phyloP scores from a whole-genome alignment of 1,140 invertebrate genomes.

The Lutraria rhynchaena region DNA sequence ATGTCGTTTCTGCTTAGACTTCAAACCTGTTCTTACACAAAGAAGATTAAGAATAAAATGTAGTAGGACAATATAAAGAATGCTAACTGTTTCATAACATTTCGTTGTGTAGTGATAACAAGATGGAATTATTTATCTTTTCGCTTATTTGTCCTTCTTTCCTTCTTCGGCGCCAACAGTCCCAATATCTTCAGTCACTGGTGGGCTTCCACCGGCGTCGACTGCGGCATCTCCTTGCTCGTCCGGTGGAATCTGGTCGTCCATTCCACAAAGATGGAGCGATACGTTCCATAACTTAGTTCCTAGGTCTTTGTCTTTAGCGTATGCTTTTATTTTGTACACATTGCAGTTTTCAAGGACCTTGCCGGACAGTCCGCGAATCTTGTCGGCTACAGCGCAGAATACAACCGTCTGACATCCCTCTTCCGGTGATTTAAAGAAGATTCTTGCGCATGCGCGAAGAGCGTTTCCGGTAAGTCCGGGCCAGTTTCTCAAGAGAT shows the following conservation, averaged over 20 bases:
- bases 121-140: no score
- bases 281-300: conserved; percentile 74
- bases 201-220: not conserved
- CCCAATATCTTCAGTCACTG: conserved; percentile 24
- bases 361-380: conserved; percentile 74
- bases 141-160: conserved; percentile 37
- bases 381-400: conserved; percentile 74
- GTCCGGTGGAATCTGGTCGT: conserved; percentile 52
- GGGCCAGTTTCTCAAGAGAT: conserved; percentile 73
- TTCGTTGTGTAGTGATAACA: no score
- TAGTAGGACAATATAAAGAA: no score
- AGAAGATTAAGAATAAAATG: no score
- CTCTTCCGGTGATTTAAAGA: conserved; percentile 78
- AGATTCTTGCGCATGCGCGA: conserved; percentile 64
- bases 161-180: not conserved
- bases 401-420: conserved; percentile 78
- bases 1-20: no score
- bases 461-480: conserved; percentile 74
- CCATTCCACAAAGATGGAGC: conserved; percentile 71
- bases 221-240: conserved; percentile 19
- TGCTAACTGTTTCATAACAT: no score
- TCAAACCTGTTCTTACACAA: no score
- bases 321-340: conserved; percentile 64
- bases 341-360: conserved; percentile 73
- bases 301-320: conserved; percentile 66